Base-by-base conservation (phyloP, 2,113 vertebrate genomes). In the Mesocricetus auratus region DNA sequence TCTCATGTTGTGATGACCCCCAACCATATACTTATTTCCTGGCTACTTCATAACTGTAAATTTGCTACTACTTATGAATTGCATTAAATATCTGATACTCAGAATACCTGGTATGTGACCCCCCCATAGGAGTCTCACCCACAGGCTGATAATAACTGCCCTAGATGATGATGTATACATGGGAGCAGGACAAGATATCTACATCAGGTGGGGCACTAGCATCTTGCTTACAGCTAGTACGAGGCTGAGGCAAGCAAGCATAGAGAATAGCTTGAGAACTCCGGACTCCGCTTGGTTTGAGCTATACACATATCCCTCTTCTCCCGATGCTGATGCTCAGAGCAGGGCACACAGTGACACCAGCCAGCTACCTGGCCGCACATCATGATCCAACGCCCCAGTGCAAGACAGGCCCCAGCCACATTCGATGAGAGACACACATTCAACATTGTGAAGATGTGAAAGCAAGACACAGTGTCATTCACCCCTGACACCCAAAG, bases 191-290 rank as follows among this genome's bases (percentile, higher is more conserved):
- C 7, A 22, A 36, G 42, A 47, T 5, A 26, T 39, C 39, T n/a
- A 11, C n/a, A 56, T 56, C 1, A 39, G 19, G 4, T 39, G 26
- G 17, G 22, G 4, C 39, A 13, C 11, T 15, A 50, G 33, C 42
- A 56, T 3, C n/a, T 47, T 5, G 3, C 8, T 24, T 5, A 1
- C 17, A 0, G 1, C 42, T 24, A 0, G 11, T 36, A 2, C 22
- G 6, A 69, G 64, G 64, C 45, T 50, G 45, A 36, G 31, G 45
- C 13, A 36, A 7, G 45, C 64, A 24, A n/a, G 64, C 21, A 71
- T 39, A 68, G 50, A 21, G 39, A 33, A 68, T 3, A 50, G 16
- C 62, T 68, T 47, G 42, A 45, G 31, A 68, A 47, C 42, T 64
- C 36, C 10, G 62, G 62, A 50, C 83, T 86, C 42, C 2, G 5